Evolutionary conservation across 2,888 invertebrate species (phyloP).

Genomic region (Campopleginae sp.): DNA sequence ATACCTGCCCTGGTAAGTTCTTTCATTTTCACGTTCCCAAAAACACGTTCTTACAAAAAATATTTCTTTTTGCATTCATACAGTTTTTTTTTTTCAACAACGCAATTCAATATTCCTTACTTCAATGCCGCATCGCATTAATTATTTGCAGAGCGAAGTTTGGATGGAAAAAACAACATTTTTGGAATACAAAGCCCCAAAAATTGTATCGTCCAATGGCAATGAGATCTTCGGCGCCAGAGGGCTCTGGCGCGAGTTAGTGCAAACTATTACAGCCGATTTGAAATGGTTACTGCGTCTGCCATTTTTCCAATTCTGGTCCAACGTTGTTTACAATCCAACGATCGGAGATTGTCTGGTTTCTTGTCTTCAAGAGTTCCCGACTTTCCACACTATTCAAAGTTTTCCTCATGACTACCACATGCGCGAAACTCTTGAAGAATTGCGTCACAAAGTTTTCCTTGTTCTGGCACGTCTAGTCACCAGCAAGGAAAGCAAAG

Average conservation of each 20-base stretch:
- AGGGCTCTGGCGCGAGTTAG: constrained; percentile 88
- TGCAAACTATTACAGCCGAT: constrained; percentile 87
- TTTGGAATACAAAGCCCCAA: constrained; percentile 86
- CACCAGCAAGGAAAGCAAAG: constrained; percentile 88
- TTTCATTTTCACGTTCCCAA: not conserved
- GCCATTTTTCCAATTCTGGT: constrained; percentile 91
- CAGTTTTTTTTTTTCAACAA: not conserved
- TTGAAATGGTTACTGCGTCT: constrained; percentile 89
- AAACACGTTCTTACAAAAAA: not conserved
- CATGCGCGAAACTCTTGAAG: constrained; percentile 86
- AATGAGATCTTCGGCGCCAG: constrained; percentile 86
- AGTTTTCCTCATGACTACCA: constrained; percentile 82
- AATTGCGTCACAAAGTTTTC: constrained; percentile 86
- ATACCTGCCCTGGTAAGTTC: constrained; percentile 87
- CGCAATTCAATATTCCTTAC: not conserved
- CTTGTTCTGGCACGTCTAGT: constrained; percentile 91
- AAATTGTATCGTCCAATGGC: constrained; percentile 83
- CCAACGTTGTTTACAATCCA: constrained; percentile 88
- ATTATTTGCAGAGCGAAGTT: constrained; percentile 84
- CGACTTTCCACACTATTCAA: constrained; percentile 87
- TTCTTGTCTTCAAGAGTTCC: constrained; percentile 91
- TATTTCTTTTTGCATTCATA: too few species aligned
- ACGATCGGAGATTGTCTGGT: constrained; percentile 88
- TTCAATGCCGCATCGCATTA: not conserved
- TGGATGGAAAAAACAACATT: constrained; percentile 87